A percentile compares a stretch with the other conserved stretches of the same genome.
Conservation (phyloP, 2,888 invertebrate species). For the Theodoxus fluviatilis region DNA sequence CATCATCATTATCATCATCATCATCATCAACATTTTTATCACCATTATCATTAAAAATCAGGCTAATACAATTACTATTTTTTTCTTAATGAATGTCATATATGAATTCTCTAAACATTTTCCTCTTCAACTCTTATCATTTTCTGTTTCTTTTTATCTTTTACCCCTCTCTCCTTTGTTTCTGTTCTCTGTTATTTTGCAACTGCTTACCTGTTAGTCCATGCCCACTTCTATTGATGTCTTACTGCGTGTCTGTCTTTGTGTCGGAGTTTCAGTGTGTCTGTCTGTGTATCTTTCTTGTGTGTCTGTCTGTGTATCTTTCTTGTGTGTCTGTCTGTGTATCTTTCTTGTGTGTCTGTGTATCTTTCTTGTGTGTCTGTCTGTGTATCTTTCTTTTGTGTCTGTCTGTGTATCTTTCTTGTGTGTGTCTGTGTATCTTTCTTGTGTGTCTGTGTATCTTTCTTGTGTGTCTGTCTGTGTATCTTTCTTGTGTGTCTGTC, state of each 20-base stretch:
- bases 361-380: not conserved
- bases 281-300: not conserved
- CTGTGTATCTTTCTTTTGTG: too few relatives aligned
- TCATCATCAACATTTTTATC: too few relatives aligned
- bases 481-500: not conserved
- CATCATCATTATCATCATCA: too few relatives aligned
- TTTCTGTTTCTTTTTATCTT: too few relatives aligned
- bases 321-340: not conserved
- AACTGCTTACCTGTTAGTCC: too few relatives aligned
- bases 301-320: not conserved
- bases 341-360: too few relatives aligned
- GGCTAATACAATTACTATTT: too few relatives aligned
- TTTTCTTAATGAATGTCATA: too few relatives aligned
- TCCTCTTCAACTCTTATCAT: too few relatives aligned
- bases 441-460: slow-evolving; percentile 8
- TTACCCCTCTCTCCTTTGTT: too few relatives aligned
- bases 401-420: slow-evolving; percentile 12
- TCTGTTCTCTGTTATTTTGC: not conserved
- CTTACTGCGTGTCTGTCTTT: not conserved
- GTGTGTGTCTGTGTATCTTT: slow-evolving; percentile 13
- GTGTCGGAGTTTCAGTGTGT: not conserved
- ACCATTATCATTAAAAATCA: too few relatives aligned
- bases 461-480: slow-evolving; percentile 10
- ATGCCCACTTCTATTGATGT: not conserved
- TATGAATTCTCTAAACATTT: too few relatives aligned